Evolutionary conservation across 2,888 invertebrate genomes (phyloP).

Genomic region (Leucoma salicis): DNA sequence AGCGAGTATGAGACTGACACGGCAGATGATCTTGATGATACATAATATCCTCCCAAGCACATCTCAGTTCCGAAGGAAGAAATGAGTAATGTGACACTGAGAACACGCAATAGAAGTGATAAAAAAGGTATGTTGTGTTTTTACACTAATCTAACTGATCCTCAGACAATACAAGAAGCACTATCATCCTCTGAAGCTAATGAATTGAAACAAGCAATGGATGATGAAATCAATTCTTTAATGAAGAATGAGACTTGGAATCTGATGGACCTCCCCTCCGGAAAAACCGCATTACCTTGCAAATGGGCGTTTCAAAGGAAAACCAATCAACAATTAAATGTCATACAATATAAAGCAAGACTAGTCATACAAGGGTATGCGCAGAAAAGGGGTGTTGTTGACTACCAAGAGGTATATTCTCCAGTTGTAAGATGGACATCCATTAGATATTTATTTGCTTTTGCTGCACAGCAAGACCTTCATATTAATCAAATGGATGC

Average conservation of each 20-base stretch:
- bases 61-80: not conserved
- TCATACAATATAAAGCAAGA: conserved; percentile 10
- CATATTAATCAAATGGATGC: conserved; percentile 1
- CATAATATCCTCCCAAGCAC: not conserved
- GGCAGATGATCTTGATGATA: not conserved
- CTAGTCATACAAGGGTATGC: conserved; percentile 14
- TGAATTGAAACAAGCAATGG: conserved; percentile 5
- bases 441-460: not conserved
- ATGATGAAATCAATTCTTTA: not conserved
- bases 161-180: conserved; percentile 3
- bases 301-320: conserved; percentile 18
- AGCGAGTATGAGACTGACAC: conserved; percentile 1
- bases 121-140: not conserved
- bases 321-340: conserved; percentile 5
- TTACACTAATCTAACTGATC: not conserved
- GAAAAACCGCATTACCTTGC: conserved; percentile 8
- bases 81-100: conserved; percentile 1
- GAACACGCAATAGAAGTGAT: not conserved
- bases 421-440: not conserved
- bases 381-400: no score
- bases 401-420: no score
- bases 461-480: not conserved
- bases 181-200: not conserved
- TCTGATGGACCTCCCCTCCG: conserved; percentile 1
- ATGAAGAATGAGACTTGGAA: conserved; percentile 2